Percentiles rank a stretch among this genome's conserved stretches.
These are phyloP conservation scores for Papilio machaon DNA, from an alignment of 1,140 invertebrate genomes.

Conservation along the genomic window DNA sequence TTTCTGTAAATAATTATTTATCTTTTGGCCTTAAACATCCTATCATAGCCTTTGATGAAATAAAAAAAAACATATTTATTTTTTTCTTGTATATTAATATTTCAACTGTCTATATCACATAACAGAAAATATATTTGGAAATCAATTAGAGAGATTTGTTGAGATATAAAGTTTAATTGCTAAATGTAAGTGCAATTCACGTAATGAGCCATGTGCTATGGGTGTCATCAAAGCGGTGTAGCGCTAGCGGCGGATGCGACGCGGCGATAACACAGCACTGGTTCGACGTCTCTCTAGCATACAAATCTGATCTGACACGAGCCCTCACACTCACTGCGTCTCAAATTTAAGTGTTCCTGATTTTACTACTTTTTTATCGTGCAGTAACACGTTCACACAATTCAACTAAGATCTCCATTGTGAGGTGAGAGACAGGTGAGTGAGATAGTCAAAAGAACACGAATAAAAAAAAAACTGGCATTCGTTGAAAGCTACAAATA, in stretches of 20 bases:
- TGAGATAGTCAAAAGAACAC: too few relatives aligned
- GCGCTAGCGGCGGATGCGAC: neutral
- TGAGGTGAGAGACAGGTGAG: too few relatives aligned
- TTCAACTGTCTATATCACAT: neutral
- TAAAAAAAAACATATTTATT: too few relatives aligned
- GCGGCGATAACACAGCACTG: neutral
- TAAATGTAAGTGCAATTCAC: conserved; percentile 9
- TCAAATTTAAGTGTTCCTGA: conserved; percentile 4
- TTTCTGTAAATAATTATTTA: neutral
- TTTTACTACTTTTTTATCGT: neutral
- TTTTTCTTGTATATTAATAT: too few relatives aligned
- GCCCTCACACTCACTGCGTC: neutral
- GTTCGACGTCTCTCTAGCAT: neutral
- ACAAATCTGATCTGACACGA: neutral
- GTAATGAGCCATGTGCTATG: conserved; percentile 1
- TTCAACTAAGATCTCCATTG: neutral
- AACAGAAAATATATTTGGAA: neutral
- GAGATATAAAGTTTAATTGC: neutral
- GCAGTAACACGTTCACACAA: neutral
- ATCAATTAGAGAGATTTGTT: neutral
- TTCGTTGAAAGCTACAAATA: too few relatives aligned
- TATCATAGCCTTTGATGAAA: too few relatives aligned
- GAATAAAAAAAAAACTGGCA: too few relatives aligned
- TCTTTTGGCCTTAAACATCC: neutral
- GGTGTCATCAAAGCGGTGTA: neutral